Conservation (phyloP, 2,797 vertebrate genomes). For the Lateolabrax maculatus region DNA sequence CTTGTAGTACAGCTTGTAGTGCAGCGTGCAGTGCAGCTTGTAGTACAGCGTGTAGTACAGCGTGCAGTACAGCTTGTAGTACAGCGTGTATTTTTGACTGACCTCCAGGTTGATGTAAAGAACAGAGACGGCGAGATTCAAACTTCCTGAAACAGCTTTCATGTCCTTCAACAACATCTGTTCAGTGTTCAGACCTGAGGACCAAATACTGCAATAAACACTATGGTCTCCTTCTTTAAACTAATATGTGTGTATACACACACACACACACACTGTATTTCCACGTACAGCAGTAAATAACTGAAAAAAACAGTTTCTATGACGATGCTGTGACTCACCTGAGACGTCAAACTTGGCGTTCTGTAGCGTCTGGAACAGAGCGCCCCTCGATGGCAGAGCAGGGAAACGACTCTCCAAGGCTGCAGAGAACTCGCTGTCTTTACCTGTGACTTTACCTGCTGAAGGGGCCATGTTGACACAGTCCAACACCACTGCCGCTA, state of each 20-base stretch:
- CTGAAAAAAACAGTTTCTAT: too few relatives aligned
- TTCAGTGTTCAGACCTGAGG: slow-evolving; percentile 89
- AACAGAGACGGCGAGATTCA: slow-evolving; percentile 84
- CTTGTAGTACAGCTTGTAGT: not conserved
- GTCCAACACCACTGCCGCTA: slow-evolving; percentile 92
- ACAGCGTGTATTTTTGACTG: slow-evolving; percentile 63
- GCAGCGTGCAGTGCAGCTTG: slow-evolving; percentile 29
- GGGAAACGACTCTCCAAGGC: slow-evolving; percentile 89
- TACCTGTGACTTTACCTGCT: slow-evolving; percentile 91
- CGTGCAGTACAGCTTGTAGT: slow-evolving; percentile 62
- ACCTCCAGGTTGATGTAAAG: slow-evolving; percentile 91
- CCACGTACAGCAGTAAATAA: not conserved
- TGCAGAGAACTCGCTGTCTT: slow-evolving; percentile 84
- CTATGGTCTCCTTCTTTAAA: too few relatives aligned
- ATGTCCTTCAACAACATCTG: slow-evolving; percentile 96
- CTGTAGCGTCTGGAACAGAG: slow-evolving; percentile 89
- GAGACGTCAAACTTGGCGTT: slow-evolving; percentile 93
- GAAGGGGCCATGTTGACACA: slow-evolving; percentile 94
- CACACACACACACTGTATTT: too few relatives aligned
- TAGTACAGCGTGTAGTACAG: slow-evolving; percentile 70
- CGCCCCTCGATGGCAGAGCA: slow-evolving; percentile 83
- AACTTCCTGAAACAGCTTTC: slow-evolving; percentile 84
- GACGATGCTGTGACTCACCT: slow-evolving; percentile 84
- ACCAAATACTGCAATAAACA: slow-evolving; percentile 2
- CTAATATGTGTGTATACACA: too few relatives aligned